phyloP scores from a whole-genome alignment of 1,140 invertebrate species.

The Mamestra configurata region DNA sequence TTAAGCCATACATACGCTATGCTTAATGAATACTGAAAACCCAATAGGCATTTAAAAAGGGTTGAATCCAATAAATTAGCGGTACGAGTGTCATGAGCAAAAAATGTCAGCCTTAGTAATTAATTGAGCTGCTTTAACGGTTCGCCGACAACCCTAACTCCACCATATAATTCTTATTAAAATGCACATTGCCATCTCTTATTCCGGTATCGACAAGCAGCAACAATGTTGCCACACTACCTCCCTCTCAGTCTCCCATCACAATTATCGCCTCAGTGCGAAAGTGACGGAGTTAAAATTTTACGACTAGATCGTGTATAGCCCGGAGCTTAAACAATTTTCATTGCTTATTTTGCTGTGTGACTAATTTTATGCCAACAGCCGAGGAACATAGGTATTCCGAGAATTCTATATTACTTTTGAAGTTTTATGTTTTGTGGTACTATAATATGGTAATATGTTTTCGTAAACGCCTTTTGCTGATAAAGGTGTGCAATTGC shows the following conservation, averaged over 20 bases:
- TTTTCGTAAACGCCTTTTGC: slow-evolving; percentile 47
- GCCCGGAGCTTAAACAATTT: slow-evolving; percentile 75
- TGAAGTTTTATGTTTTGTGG: slow-evolving; percentile 65
- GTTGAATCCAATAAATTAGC: too few species aligned
- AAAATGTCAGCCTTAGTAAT: too few species aligned
- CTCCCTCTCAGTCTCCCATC: slow-evolving; percentile 61
- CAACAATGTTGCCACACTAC: slow-evolving; percentile 73
- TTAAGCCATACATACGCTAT: background rate
- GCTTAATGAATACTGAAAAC: background rate
- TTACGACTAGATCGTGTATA: slow-evolving; percentile 77
- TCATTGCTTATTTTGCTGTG: slow-evolving; percentile 84
- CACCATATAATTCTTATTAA: slow-evolving; percentile 63
- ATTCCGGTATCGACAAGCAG: slow-evolving; percentile 71
- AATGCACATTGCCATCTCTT: slow-evolving; percentile 71
- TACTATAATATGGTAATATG: slow-evolving; percentile 64
- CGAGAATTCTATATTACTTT: slow-evolving; percentile 70
- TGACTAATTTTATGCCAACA: slow-evolving; percentile 83
- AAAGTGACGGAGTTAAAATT: slow-evolving; percentile 68
- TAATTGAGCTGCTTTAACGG: background rate
- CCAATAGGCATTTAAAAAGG: background rate
- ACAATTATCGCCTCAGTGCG: slow-evolving; percentile 47
- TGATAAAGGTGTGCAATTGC: background rate
- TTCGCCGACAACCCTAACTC: slow-evolving; percentile 26
- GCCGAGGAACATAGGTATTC: slow-evolving; percentile 70
- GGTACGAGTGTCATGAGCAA: too few species aligned